phyloP scores from a whole-genome alignment of 2,888 invertebrate species.

The Rotaria magnacalcarata region DNA sequence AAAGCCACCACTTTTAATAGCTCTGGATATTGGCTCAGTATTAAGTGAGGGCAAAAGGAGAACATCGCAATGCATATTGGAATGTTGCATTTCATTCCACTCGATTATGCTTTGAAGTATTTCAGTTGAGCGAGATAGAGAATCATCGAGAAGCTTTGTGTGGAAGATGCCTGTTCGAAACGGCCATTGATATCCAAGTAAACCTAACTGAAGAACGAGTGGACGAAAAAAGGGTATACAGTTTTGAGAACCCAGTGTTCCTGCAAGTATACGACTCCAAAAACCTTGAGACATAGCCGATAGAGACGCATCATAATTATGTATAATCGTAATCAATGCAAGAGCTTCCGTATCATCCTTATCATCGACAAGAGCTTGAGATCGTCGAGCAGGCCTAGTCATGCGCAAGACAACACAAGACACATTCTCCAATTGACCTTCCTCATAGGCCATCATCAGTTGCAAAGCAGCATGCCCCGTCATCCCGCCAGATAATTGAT shows the following conservation, averaged over 20 bases:
- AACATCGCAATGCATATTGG: neutral
- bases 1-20: neutral
- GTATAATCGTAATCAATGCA: neutral
- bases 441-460: neutral
- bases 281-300: neutral
- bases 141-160: neutral
- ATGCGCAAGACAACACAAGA: neutral
- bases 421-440: neutral
- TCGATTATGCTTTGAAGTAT: neutral
- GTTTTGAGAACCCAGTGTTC: neutral
- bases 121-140: neutral
- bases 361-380: neutral
- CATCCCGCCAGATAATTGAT: neutral
- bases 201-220: neutral
- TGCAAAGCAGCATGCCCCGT: neutral
- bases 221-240: neutral
- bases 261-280: neutral
- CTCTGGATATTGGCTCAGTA: neutral
- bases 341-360: neutral
- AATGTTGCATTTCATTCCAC: neutral
- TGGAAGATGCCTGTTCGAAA: neutral
- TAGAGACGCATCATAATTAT: neutral
- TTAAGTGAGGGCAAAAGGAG: neutral
- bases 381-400: neutral
- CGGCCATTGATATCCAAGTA: neutral